These are phyloP conservation scores for Marisa cornuarietis DNA, from an alignment of 1,140 invertebrate genomes.

Conservation along the genomic window DNA sequence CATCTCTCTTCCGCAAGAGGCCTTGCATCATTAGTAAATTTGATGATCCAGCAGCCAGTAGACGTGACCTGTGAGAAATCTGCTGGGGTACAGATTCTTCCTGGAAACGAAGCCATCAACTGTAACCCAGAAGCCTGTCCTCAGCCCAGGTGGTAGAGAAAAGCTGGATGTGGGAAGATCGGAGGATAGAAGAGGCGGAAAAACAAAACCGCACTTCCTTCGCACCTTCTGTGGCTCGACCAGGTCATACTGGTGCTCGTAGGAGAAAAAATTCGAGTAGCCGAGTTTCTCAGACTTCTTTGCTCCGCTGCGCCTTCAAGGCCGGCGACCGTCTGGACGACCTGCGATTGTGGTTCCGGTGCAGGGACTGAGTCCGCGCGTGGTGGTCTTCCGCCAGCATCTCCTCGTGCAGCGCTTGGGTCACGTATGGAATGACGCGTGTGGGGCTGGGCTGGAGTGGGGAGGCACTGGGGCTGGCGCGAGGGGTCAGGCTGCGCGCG, in stretches of 20 bases:
- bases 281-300: conserved; percentile 6
- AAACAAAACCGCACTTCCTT: too few relatives aligned
- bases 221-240: too few relatives aligned
- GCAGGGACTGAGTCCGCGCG: conserved; percentile 19
- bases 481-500: not conserved
- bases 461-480: not conserved
- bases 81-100: not conserved
- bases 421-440: not conserved
- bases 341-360: not conserved
- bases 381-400: not conserved
- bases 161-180: too few relatives aligned
- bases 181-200: too few relatives aligned
- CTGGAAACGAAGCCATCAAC: not conserved
- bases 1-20: not conserved
- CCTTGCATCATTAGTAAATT: not conserved
- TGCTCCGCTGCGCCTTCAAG: conserved; percentile 2
- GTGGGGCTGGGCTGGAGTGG: not conserved
- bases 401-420: conserved; percentile 1
- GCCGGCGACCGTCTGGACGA: not conserved
- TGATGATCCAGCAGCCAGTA: not conserved
- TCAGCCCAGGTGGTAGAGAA: too few relatives aligned
- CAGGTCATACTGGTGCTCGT: too few relatives aligned
- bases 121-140: not conserved
- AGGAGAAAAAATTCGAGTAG: too few relatives aligned
- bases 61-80: not conserved